These are phyloP conservation scores for Numenius phaeopus DNA, from an alignment of 2,797 vertebrate species.

Conservation along the genomic window DNA sequence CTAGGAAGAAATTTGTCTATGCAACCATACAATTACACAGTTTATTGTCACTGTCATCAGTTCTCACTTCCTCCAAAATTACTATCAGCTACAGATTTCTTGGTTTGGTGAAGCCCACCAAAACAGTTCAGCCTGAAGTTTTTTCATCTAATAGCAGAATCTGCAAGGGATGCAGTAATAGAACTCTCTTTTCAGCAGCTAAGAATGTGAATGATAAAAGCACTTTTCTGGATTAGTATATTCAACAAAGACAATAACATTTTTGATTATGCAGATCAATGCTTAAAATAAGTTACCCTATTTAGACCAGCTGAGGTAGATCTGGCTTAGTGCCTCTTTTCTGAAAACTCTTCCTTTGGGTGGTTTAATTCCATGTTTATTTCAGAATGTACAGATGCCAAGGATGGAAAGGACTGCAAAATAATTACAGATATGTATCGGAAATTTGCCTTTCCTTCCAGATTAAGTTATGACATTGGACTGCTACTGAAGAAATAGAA, in stretches of 20 bases:
- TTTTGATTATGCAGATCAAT: not conserved
- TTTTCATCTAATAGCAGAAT: not conserved
- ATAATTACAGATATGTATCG: not conserved
- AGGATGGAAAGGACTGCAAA: not conserved
- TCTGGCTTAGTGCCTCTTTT: not conserved
- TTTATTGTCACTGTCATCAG: not conserved
- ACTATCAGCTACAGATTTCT: not conserved
- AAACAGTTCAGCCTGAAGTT: not conserved
- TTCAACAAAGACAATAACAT: not conserved
- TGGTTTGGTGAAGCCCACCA: not conserved
- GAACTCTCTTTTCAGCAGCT: not conserved
- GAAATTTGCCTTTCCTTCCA: not conserved
- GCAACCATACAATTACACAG: not conserved
- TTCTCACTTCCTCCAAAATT: not conserved
- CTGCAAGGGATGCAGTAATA: fast-evolving
- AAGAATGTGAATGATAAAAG: not conserved
- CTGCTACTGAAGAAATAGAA: not conserved
- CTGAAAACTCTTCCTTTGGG: not conserved
- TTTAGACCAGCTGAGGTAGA: not conserved
- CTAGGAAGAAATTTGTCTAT: not conserved
- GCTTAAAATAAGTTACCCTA: not conserved
- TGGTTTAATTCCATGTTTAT: not conserved
- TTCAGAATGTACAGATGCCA: not conserved
- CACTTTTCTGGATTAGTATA: not conserved
- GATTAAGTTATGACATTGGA: not conserved